phyloP scores from a whole-genome alignment of 2,888 invertebrate species.

The Drosophila recens region DNA sequence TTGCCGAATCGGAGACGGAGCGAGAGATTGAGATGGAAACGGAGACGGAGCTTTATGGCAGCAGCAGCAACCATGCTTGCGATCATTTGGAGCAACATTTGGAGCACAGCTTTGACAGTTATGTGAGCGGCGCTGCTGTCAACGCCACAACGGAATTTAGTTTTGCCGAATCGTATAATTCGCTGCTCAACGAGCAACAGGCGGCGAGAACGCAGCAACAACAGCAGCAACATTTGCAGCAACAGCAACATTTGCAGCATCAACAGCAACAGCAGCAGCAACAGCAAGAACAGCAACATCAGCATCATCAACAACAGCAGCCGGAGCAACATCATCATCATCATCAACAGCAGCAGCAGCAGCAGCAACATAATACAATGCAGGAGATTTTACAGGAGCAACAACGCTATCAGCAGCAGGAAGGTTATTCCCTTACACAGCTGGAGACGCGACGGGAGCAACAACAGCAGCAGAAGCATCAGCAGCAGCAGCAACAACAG shows the following conservation, averaged over 20 bases:
- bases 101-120: slow-evolving; percentile 51
- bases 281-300: slow-evolving; percentile 31
- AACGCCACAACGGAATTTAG: slow-evolving; percentile 67
- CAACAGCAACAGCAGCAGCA: too few relatives aligned
- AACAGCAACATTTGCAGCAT: slow-evolving; percentile 22
- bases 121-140: slow-evolving; percentile 41
- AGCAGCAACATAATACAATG: slow-evolving; percentile 61
- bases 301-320: slow-evolving; percentile 76
- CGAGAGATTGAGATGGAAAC: slow-evolving; percentile 20
- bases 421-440: slow-evolving; percentile 84
- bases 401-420: slow-evolving; percentile 83
- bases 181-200: slow-evolving; percentile 75
- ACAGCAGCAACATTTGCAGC: slow-evolving; percentile 34
- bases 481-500: slow-evolving; percentile 38
- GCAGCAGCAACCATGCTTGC: slow-evolving; percentile 19
- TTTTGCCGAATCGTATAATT: slow-evolving; percentile 85
- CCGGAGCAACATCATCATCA: slow-evolving; percentile 79
- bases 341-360: slow-evolving; percentile 79
- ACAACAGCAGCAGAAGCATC: slow-evolving; percentile 46
- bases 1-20: background rate
- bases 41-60: slow-evolving; percentile 9
- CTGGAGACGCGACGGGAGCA: slow-evolving; percentile 83
- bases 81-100: slow-evolving; percentile 30
- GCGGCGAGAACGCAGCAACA: slow-evolving; percentile 47
- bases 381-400: slow-evolving; percentile 82